phyloP scores from a whole-genome alignment of 2,888 invertebrate genomes.

The Acholoe squamosa region DNA sequence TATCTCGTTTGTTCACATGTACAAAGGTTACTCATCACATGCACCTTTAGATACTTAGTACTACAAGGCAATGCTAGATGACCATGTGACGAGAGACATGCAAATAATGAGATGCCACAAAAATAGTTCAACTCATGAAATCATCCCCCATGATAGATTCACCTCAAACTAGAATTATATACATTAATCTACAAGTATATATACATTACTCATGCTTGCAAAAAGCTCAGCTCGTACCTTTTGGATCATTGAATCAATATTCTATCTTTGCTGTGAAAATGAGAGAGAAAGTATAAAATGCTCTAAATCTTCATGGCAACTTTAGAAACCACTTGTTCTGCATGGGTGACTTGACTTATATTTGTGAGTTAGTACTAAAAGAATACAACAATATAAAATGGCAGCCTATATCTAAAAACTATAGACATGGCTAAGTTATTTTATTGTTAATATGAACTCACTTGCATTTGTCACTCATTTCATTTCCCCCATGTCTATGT shows the following conservation, averaged over 20 bases:
- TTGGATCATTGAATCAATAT: background rate
- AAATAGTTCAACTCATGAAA: constrained; percentile 61
- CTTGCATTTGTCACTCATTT: too few species aligned
- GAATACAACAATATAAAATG: too few species aligned
- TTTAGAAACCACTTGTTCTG: too few species aligned
- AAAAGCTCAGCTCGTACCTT: background rate
- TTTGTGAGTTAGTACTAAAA: too few species aligned
- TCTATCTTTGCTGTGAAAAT: too few species aligned
- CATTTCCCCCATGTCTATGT: too few species aligned
- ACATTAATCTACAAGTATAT: constrained; percentile 40
- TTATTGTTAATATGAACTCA: too few species aligned
- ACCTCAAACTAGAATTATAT: constrained; percentile 55
- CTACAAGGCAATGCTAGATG: constrained; percentile 54
- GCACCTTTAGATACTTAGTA: constrained; percentile 20
- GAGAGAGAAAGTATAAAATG: too few species aligned
- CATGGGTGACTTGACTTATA: too few species aligned
- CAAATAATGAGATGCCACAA: constrained; percentile 61
- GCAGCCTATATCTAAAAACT: too few species aligned
- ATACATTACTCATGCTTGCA: constrained; percentile 25
- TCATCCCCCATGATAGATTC: constrained; percentile 56
- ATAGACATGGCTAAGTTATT: too few species aligned
- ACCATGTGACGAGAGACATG: constrained; percentile 50
- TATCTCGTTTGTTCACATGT: background rate
- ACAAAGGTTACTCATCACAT: background rate
- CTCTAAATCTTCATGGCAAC: too few species aligned